These are phyloP conservation scores for Ispidina picta DNA, from an alignment of 2,797 vertebrate species.

Conservation along the genomic window DNA sequence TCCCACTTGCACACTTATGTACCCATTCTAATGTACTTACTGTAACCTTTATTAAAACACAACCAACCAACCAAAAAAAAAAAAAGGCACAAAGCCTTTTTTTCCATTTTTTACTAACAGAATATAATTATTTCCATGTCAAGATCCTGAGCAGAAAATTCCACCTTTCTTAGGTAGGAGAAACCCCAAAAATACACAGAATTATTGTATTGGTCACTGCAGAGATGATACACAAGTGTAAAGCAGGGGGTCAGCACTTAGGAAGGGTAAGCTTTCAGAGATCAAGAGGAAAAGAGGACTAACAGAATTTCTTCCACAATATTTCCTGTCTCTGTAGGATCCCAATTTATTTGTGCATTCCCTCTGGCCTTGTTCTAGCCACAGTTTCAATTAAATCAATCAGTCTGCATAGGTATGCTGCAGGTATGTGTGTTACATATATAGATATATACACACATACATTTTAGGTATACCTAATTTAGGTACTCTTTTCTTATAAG, in stretches of 20 bases:
- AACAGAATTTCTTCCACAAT: not conserved
- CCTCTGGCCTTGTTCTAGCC: not conserved
- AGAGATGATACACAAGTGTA: rapidly evolving
- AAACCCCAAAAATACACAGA: not conserved
- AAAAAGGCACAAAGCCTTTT: not conserved
- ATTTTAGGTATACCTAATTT: not conserved
- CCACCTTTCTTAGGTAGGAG: not conserved
- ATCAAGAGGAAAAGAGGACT: not conserved
- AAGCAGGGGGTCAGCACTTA: not conserved
- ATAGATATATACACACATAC: not conserved
- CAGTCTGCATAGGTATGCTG: not conserved
- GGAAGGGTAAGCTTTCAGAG: not conserved
- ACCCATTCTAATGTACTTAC: not conserved
- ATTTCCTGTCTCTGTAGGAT: not conserved
- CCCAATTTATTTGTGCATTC: not conserved
- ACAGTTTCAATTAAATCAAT: not conserved
- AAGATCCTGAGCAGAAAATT: not conserved
- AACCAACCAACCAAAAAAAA: not conserved
- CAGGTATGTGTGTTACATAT: rapidly evolving
- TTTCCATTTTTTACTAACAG: not conserved
- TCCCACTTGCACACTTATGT: slow-evolving; percentile 11
- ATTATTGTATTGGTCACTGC: not conserved
- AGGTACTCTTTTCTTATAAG: not conserved
- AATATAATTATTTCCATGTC: not conserved
- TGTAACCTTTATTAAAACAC: not conserved